Percentiles rank a stretch among this genome's conserved stretches.
phyloP scores from a whole-genome alignment of 2,113 vertebrate genomes.

The zebrafish (Danio rerio) region GRCz12tu NC_133180.1:15040501-15041000 shows the following conservation, averaged over 20 bases:
- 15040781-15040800: background rate
- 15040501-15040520: too few species aligned
- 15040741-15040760: background rate
- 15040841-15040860: background rate
- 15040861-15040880: too few species aligned
- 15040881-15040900: background rate
- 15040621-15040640: too few species aligned
- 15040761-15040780: background rate
- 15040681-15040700: constrained; percentile 56
- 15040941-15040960: background rate
- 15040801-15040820: background rate
- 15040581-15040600: too few species aligned
- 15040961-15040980: constrained; percentile 14
- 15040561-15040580: too few species aligned
- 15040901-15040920: background rate
- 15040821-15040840: background rate
- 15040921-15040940: background rate
- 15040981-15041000: constrained; percentile 21
- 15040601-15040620: too few species aligned
- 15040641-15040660: constrained; percentile 37
- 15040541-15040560: too few species aligned
- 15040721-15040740: constrained; percentile 14
- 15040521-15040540: too few species aligned
- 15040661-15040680: constrained; percentile 57
- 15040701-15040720: constrained; percentile 48